Conservation (phyloP, 2,797 vertebrate genomes). For the Setipinna tenuifilis region DNA sequence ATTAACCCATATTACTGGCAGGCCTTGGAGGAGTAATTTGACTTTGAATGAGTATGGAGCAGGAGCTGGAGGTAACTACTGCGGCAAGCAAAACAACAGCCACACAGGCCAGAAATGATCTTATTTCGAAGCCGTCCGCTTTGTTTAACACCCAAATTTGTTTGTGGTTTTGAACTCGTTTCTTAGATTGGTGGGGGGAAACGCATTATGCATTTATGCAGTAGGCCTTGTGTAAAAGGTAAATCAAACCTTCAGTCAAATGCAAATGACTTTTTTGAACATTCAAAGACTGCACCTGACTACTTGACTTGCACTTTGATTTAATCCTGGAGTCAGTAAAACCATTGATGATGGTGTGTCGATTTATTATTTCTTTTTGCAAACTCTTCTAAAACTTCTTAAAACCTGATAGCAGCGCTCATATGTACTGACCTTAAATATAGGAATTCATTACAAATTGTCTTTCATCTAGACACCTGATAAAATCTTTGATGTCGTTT, state of each 20-base stretch:
- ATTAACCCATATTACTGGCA: conserved; percentile 77
- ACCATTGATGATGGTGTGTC: background rate
- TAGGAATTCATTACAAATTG: background rate
- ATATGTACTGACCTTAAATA: background rate
- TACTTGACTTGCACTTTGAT: background rate
- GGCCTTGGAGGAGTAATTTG: conserved; percentile 71
- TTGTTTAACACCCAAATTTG: conserved; percentile 41
- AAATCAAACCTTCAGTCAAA: background rate
- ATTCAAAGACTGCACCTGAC: background rate
- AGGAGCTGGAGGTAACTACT: conserved; percentile 43
- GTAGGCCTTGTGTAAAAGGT: background rate
- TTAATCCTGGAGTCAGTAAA: background rate
- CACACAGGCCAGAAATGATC: conserved; percentile 47
- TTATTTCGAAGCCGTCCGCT: conserved; percentile 40
- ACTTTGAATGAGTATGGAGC: conserved; percentile 67
- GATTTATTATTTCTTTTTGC: background rate
- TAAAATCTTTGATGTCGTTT: background rate
- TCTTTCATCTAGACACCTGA: background rate
- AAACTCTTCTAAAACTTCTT: background rate
- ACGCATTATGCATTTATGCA: background rate
- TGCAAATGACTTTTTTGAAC: conserved; percentile 20
- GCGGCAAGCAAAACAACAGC: conserved; percentile 57
- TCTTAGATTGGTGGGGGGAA: conserved; percentile 14
- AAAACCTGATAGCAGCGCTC: background rate
- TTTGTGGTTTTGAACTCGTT: conserved; percentile 32